phyloP scores from a whole-genome alignment of 2,797 vertebrate species.

The Chelon auratus region DNA sequence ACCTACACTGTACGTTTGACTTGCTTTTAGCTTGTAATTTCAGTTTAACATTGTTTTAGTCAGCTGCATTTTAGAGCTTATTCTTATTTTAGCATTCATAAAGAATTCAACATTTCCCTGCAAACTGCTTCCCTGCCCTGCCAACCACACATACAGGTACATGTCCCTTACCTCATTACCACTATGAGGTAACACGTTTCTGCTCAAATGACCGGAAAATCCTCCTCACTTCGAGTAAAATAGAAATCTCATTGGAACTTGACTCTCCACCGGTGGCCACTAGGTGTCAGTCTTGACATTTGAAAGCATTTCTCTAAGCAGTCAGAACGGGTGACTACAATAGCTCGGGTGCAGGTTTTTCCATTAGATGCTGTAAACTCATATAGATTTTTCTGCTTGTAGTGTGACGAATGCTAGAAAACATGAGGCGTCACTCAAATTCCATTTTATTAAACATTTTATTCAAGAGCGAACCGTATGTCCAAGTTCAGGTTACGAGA shows the following conservation, averaged over 20 bases:
- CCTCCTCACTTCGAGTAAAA: neutral
- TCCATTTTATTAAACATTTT: neutral
- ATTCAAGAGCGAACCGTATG: neutral
- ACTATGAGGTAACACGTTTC: neutral
- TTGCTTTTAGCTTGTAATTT: neutral
- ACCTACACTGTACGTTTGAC: neutral
- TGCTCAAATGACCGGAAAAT: neutral
- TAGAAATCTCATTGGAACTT: neutral
- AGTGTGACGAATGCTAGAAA: neutral
- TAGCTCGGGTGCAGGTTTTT: neutral
- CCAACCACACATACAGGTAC: neutral
- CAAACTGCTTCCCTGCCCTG: neutral
- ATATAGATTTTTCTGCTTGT: neutral
- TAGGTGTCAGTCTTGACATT: constrained; percentile 64
- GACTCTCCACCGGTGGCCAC: constrained; percentile 28
- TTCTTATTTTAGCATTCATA: neutral
- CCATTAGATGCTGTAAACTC: neutral
- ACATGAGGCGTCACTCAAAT: neutral
- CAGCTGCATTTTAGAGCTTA: neutral
- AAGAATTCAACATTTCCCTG: neutral
- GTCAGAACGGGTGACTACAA: neutral
- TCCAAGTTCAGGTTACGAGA: neutral
- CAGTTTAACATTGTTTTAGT: neutral
- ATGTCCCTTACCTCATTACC: neutral
- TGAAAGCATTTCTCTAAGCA: neutral